A percentile compares a stretch with the other conserved stretches of the same genome.
phyloP scores from a whole-genome alignment of 2,888 invertebrate species.

The Orchesella flavescens region DNA sequence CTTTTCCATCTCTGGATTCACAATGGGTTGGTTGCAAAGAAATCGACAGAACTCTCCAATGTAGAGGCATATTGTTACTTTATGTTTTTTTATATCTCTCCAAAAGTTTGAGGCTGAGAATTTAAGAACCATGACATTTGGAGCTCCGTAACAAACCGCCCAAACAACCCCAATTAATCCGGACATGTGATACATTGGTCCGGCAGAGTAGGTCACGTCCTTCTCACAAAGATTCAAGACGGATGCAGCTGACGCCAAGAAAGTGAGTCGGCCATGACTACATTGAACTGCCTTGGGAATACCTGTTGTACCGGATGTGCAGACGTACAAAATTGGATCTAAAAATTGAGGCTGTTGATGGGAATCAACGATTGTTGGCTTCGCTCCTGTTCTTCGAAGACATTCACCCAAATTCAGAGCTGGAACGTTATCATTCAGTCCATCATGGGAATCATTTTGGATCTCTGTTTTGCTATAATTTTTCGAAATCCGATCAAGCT shows the following conservation, averaged over 20 bases:
- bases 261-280: conserved; percentile 2
- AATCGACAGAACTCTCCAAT: conserved; percentile 55
- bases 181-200: conserved; percentile 45
- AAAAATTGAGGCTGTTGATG: conserved; percentile 35
- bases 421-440: no score
- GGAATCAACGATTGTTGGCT: conserved; percentile 17
- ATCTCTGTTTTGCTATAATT: no score
- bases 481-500: conserved; percentile 49
- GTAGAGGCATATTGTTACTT: conserved; percentile 45
- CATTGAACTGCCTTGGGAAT: conserved; percentile 43
- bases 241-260: no score
- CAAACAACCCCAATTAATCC: conserved; percentile 7
- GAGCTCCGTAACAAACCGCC: conserved; percentile 24
- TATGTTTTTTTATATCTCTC: conserved; percentile 53
- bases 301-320: conserved; percentile 53
- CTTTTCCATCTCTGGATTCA: conserved; percentile 40
- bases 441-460: no score
- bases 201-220: no score
- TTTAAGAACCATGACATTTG: conserved; percentile 35
- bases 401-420: conserved; percentile 1
- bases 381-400: conserved; percentile 31
- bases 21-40: conserved; percentile 41
- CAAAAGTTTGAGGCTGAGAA: conserved; percentile 54
- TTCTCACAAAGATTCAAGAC: no score
- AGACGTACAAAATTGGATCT: conserved; percentile 45